phyloP scores from a whole-genome alignment of 1,140 invertebrate genomes.

The Rhyzopertha dominica region DNA sequence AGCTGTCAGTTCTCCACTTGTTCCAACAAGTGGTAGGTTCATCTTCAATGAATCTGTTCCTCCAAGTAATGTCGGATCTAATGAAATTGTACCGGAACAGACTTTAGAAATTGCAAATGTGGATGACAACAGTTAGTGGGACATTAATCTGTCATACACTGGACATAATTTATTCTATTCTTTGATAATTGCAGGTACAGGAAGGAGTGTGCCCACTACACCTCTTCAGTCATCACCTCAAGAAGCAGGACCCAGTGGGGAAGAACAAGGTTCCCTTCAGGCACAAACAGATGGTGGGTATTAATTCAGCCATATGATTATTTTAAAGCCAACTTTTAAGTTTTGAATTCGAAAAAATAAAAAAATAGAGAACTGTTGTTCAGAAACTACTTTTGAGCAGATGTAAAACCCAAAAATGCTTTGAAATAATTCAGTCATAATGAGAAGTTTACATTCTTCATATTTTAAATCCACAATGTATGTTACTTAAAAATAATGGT shows the following conservation, averaged over 20 bases:
- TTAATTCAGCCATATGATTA: no score
- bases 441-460: no score
- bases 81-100: constrained; percentile 38
- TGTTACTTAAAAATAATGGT: no score
- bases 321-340: no score
- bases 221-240: constrained; percentile 68
- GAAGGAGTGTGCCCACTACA: constrained; percentile 65
- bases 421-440: no score
- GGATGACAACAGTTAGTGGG: constrained; percentile 36
- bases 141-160: no score
- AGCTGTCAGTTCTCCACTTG: constrained; percentile 83
- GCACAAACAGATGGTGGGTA: constrained; percentile 43
- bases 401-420: no score
- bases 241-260: constrained; percentile 32
- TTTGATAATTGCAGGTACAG: constrained; percentile 49
- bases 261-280: constrained; percentile 33
- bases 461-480: no score
- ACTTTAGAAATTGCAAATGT: constrained; percentile 34
- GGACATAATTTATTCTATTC: no score
- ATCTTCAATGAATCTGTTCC: constrained; percentile 60
- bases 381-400: no score
- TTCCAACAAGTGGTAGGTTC: constrained; percentile 61
- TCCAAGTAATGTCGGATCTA: constrained; percentile 23
- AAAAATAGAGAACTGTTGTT: no score
- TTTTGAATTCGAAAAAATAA: no score